Evolutionary conservation across 2,113 vertebrate species (phyloP).

Genomic region (pig (Sus scrofa)): T2T-Sscrofa CM000823.6:66204001-66204500

Average conservation of each 20-base stretch:
- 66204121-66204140: conserved; percentile 77
- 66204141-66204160: conserved; percentile 83
- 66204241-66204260: background rate
- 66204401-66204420: background rate
- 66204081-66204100: background rate
- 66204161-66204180: conserved; percentile 82
- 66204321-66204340: conserved; percentile 38
- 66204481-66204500: conserved; percentile 45
- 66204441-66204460: conserved; percentile 64
- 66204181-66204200: conserved; percentile 75
- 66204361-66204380: background rate
- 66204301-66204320: background rate
- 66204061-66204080: background rate
- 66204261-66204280: background rate
- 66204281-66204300: background rate
- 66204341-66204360: background rate
- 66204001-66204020: background rate
- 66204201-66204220: background rate
- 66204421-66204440: conserved; percentile 37
- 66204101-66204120: conserved; percentile 52
- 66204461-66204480: conserved; percentile 69
- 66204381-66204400: conserved; percentile 33
- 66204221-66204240: background rate
- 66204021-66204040: background rate
- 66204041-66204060: background rate